Evolutionary conservation across 2,888 invertebrate genomes (phyloP), one percentile per base, ranked within the genome.

Genomic region (Athrips mouffetella): DNA sequence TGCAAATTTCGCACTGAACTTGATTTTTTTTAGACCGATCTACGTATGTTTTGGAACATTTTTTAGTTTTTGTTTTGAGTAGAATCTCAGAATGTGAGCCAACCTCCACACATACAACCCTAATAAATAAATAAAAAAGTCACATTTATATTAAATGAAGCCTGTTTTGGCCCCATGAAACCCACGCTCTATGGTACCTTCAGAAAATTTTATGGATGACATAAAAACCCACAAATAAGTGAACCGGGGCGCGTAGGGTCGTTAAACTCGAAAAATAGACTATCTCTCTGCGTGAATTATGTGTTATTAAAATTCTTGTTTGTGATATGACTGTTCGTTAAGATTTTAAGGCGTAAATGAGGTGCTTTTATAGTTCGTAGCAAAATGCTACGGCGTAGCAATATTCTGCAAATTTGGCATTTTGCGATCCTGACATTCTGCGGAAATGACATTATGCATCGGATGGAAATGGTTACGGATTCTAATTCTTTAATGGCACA

Each of bases 81-180:
- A n/a, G n/a, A n/a, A n/a, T n/a, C n/a, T n/a, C n/a, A n/a, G n/a
- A n/a, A n/a, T n/a, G n/a, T n/a, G n/a, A n/a, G n/a, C n/a, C n/a
- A n/a, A n/a, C n/a, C n/a, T n/a, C n/a, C n/a, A n/a, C n/a, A n/a
- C n/a, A n/a, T n/a, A n/a, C n/a, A n/a, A n/a, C n/a, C n/a, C 77
- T 77, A 76, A 81, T 82, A 81, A 83, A 82, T 83, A 83, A 83
- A 83, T 79, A 82, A 78, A 82, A 75, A 70, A 74, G 66, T 65
- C 74, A 67, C 69, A 68, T 63, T 62, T 61, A 57, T 61, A 67
- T 64, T 58, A 65, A 55, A 52, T 57, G 61, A 63, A 60, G 47
- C 63, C 60, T 57, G 58, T 57, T 55, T 58, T 62, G 58, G 52
- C 47, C 50, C 54, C 44, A 52, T 45, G 48, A 49, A 47, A 18